Percentiles rank a stretch among this genome's conserved stretches.
These are phyloP conservation scores for Rhagophthalmus giganteus DNA, from an alignment of 2,888 invertebrate genomes.

Conservation along the genomic window DNA sequence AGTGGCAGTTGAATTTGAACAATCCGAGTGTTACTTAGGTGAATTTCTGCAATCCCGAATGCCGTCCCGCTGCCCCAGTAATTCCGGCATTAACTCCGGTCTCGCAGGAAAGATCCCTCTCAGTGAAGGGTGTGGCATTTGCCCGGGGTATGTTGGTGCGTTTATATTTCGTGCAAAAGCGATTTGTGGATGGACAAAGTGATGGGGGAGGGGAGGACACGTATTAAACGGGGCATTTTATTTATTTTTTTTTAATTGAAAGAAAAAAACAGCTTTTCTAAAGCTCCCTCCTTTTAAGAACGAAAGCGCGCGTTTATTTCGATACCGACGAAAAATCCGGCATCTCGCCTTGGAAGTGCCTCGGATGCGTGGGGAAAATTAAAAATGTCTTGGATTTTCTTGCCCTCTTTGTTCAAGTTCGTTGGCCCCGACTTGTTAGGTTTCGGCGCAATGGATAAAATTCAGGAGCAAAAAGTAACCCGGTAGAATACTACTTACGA, in stretches of 20 bases:
- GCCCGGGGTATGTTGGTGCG: conserved; percentile 35
- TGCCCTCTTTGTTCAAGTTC: conserved; percentile 25
- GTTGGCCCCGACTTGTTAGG: conserved; percentile 24
- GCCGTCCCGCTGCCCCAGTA: conserved; percentile 24
- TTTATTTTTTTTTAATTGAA: too few relatives aligned
- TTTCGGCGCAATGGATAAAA: conserved; percentile 24
- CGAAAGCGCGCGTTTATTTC: too few relatives aligned
- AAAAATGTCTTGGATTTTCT: conserved; percentile 13
- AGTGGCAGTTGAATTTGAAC: conserved; percentile 7
- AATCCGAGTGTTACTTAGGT: conserved; percentile 8
- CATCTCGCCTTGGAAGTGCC: too few relatives aligned
- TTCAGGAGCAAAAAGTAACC: conserved; percentile 22
- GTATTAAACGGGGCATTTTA: too few relatives aligned
- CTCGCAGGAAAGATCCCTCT: conserved; percentile 34
- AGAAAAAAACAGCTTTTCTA: too few relatives aligned
- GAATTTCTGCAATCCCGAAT: conserved; percentile 20
- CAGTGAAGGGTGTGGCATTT: conserved; percentile 37
- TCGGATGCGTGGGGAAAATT: conserved; percentile 5
- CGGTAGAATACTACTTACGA: conserved; percentile 20
- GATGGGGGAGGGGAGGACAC: too few relatives aligned
- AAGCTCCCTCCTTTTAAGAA: too few relatives aligned
- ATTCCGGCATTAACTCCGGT: conserved; percentile 28
- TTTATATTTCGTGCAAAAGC: conserved; percentile 26
- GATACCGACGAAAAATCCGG: too few relatives aligned
- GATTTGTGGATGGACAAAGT: too few relatives aligned